A percentile compares a stretch with the other conserved stretches of the same genome.
phyloP scores from a whole-genome alignment of 2,888 invertebrate genomes.

The Bombyx huttoni region DNA sequence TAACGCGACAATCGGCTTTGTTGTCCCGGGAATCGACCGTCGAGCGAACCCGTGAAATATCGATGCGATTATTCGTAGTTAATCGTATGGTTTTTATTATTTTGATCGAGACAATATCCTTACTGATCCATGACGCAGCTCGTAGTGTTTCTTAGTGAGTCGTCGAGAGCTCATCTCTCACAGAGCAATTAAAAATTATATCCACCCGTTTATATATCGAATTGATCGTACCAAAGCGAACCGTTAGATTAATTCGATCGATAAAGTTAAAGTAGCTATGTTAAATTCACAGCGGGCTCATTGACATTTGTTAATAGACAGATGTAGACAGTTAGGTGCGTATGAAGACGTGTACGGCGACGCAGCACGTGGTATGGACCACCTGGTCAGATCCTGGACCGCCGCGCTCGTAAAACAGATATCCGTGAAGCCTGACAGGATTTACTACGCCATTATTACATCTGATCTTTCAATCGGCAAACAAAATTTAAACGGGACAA shows the following conservation, averaged over 20 bases:
- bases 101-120: slow-evolving; percentile 29
- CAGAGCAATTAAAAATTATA: slow-evolving; percentile 43
- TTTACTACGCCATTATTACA: slow-evolving; percentile 2
- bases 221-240: slow-evolving; percentile 31
- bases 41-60: slow-evolving; percentile 30
- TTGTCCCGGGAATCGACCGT: slow-evolving; percentile 30
- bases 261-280: slow-evolving; percentile 38
- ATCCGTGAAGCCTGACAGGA: slow-evolving; percentile 18
- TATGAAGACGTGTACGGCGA: slow-evolving; percentile 27
- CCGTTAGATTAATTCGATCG: slow-evolving; percentile 30
- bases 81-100: slow-evolving; percentile 27
- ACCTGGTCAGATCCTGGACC: slow-evolving; percentile 24
- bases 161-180: slow-evolving; percentile 33
- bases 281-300: slow-evolving; percentile 47
- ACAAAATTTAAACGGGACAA: no score
- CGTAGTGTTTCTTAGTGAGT: slow-evolving; percentile 26
- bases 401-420: slow-evolving; percentile 18
- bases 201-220: slow-evolving; percentile 36
- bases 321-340: slow-evolving; percentile 33
- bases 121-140: slow-evolving; percentile 25
- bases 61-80: slow-evolving; percentile 48
- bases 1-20: slow-evolving; percentile 58
- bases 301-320: slow-evolving; percentile 36
- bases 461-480: not conserved
- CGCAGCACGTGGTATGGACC: slow-evolving; percentile 39